Evolutionary conservation across 2,888 invertebrate species (phyloP).

Genomic region (Laspeyria flexula): DNA sequence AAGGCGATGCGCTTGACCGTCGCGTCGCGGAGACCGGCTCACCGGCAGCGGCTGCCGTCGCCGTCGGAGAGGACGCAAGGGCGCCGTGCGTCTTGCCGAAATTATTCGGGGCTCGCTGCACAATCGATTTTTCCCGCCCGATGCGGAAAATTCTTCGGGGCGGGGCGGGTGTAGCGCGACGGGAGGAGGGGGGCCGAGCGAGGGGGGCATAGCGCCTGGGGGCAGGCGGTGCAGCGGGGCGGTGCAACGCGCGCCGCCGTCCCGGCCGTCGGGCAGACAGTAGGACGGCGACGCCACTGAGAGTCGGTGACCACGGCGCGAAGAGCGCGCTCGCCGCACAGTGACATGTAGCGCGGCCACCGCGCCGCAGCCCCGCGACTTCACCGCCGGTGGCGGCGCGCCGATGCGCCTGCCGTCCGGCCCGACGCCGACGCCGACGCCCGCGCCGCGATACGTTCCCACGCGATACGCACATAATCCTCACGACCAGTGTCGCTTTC

Average conservation of each 20-base stretch:
- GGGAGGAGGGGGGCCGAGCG: conserved; percentile 63
- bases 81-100: conserved; percentile 86
- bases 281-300: conserved; percentile 85
- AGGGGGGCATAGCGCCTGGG: conserved; percentile 69
- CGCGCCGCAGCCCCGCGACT: conserved; percentile 80
- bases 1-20: conserved; percentile 75
- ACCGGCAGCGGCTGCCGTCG: conserved; percentile 40
- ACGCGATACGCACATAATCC: conserved; percentile 55
- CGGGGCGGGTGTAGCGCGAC: conserved; percentile 77
- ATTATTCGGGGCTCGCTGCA: conserved; percentile 86
- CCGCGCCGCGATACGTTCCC: conserved; percentile 64
- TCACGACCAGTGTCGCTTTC: conserved; percentile 63
- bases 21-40: conserved; percentile 58
- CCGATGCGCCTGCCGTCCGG: conserved; percentile 81
- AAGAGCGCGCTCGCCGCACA: conserved; percentile 83
- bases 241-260: conserved; percentile 83
- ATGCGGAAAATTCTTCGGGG: conserved; percentile 86
- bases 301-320: conserved; percentile 85
- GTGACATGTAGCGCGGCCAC: conserved; percentile 83
- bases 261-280: conserved; percentile 81
- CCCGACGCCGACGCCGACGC: conserved; percentile 72
- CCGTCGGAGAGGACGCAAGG: conserved; percentile 72
- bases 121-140: conserved; percentile 87
- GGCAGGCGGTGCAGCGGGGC: conserved; percentile 85
- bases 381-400: conserved; percentile 79